A percentile compares a stretch with the other conserved stretches of the same genome.
phyloP scores from a whole-genome alignment of 1,140 invertebrate species.

The Drosophila paulistorum region DNA sequence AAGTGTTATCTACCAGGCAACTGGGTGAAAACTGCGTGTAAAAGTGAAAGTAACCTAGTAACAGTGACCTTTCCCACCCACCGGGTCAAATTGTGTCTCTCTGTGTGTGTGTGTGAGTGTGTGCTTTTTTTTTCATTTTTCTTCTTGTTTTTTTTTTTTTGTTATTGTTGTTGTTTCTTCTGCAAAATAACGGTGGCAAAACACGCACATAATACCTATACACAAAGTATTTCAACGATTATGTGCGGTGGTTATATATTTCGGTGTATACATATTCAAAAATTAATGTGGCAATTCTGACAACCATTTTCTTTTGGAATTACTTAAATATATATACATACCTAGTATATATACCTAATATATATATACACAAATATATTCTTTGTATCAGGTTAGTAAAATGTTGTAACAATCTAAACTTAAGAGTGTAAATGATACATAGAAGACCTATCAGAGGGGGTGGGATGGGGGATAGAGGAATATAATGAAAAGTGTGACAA shows the following conservation, averaged over 20 bases:
- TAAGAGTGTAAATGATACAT: background rate
- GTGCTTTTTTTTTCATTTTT: background rate
- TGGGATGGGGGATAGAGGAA: too few species aligned
- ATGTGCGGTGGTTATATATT: constrained; percentile 44
- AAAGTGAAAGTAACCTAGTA: constrained; percentile 11
- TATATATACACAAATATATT: background rate
- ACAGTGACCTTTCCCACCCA: constrained; percentile 11
- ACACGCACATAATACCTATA: constrained; percentile 46
- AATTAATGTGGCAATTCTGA: constrained; percentile 69
- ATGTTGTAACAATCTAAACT: constrained; percentile 1
- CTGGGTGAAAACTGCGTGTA: constrained; percentile 2
- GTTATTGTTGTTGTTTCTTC: background rate
- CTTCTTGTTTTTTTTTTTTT: background rate
- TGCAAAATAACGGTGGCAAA: constrained; percentile 41
- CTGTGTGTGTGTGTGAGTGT: too few species aligned
- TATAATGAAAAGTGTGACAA: too few species aligned
- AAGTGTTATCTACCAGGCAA: constrained; percentile 8
- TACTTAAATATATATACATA: constrained; percentile 22
- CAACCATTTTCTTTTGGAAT: constrained; percentile 51
- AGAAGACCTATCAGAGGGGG: too few species aligned
- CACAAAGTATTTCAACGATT: constrained; percentile 32
- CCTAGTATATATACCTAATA: background rate
- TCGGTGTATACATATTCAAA: constrained; percentile 30
- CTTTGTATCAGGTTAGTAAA: constrained; percentile 5
- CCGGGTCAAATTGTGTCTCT: constrained; percentile 23